Evolutionary conservation across 37 sponge, comb jelly and placozoan species (phyloP), one percentile per base, ranked within the genome.

Genomic region (Oscarella lobularis): DNA sequence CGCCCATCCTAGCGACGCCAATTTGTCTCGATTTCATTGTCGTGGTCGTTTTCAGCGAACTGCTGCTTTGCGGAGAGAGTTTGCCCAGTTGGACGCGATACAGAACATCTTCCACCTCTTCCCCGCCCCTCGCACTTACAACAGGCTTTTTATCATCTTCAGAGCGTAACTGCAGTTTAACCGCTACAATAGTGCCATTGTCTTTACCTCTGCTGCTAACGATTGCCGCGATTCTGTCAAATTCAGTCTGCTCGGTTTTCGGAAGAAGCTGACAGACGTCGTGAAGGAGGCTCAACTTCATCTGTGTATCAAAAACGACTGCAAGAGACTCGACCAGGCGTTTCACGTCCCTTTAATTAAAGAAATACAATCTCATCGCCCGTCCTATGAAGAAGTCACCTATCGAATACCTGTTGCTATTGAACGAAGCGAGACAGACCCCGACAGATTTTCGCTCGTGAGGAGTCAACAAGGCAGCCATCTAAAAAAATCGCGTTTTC

Each of bases 231-330:
- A 77, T 31, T 9, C 70, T 74, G 67, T 91, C 92, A 82, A 91
- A 91, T 41, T 82, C 85, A 37, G 14, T 40, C 54, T 87, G 85
- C 1, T 66, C 78, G n/a, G 84, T 73, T 1, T 74, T 76, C 40
- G 92, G 92, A 6, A 91, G 81, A 20, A 91, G 83, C 75, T 84
- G 92, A 41, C 92, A 91, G 29, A 91, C 77, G 39, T 91, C 72
- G 54, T 91, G 92, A 35, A 87, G 80, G 5, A 91, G 81, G 35
- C 68, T 72, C 3, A 66, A 39, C 66, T 91, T 84, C n/a, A 33
- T 40, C 0, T 76, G 79, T 27, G 80, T 84, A 60, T 54, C 67
- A 3, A 91, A 79, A 33, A 87, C 73, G 33, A 36, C 38, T 1
- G 67, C 74, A 38, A 91, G 66, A 14, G 67, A 67, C 1, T 76